These are phyloP conservation scores for Merluccius polli DNA, from an alignment of 2,797 vertebrate genomes.

Conservation along the genomic window DNA sequence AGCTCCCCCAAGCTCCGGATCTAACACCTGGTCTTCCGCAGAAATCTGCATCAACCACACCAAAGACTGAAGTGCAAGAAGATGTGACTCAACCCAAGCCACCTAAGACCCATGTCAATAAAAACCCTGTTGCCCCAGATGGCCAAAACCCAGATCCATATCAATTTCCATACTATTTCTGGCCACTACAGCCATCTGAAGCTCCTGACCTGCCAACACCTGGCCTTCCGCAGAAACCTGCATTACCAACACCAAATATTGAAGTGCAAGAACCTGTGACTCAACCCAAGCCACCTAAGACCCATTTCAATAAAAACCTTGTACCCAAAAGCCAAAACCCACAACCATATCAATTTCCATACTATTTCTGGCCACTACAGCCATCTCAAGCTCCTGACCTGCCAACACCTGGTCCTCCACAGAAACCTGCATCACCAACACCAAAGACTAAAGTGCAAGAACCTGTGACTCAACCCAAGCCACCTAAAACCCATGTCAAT, in stretches of 20 bases:
- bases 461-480: conserved; percentile 3
- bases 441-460: neutral
- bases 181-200: neutral
- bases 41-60: neutral
- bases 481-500: neutral
- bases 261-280: neutral
- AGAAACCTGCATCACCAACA: neutral
- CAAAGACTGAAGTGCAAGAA: conserved; percentile 1
- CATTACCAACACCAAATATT: neutral
- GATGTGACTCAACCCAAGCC: conserved; percentile 5
- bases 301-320: neutral
- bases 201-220: too few species aligned
- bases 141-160: neutral
- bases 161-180: conserved; percentile 7
- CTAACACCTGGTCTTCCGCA: too few species aligned
- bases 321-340: neutral
- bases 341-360: conserved; percentile 6
- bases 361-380: neutral
- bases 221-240: too few species aligned
- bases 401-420: neutral
- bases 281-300: neutral
- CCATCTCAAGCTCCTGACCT: neutral
- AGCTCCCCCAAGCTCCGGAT: too few species aligned
- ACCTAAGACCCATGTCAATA: neutral
- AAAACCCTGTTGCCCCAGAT: neutral